Conservation (phyloP, 2,888 invertebrate species). For the Diabrotica balteata region DNA sequence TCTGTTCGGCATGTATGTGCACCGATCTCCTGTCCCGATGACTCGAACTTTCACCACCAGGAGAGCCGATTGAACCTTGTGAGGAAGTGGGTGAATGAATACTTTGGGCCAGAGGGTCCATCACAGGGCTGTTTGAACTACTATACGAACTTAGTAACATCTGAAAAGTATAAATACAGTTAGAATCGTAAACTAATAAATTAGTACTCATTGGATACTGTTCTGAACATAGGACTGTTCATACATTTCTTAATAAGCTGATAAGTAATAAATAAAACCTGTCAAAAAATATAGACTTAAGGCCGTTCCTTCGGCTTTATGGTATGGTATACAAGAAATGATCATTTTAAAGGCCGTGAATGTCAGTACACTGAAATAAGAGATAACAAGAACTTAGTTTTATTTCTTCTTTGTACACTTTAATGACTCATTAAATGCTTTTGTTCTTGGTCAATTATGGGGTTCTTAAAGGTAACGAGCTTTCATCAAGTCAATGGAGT, state of each 20-base stretch:
- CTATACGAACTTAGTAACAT: slow-evolving; percentile 50
- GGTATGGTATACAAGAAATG: too few species aligned
- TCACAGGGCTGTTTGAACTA: slow-evolving; percentile 60
- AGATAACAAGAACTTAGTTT: too few species aligned
- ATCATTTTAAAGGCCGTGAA: too few species aligned
- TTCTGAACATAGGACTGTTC: too few species aligned
- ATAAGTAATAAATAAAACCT: too few species aligned
- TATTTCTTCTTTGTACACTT: neutral
- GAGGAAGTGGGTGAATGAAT: slow-evolving; percentile 71
- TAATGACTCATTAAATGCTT: slow-evolving; percentile 1
- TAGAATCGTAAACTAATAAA: too few species aligned
- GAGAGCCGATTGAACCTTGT: slow-evolving; percentile 57
- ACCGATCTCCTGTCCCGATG: slow-evolving; percentile 78
- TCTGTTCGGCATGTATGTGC: slow-evolving; percentile 96
- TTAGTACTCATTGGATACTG: too few species aligned
- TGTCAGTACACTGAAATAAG: too few species aligned
- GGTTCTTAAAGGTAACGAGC: neutral
- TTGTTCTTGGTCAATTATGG: neutral
- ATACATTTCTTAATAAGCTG: neutral
- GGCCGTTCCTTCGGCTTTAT: too few species aligned
- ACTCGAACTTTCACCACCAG: slow-evolving; percentile 55
- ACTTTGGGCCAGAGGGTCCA: slow-evolving; percentile 58
- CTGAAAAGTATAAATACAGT: slow-evolving; percentile 39
- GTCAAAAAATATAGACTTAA: too few species aligned
- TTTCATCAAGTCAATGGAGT: too few species aligned